These are phyloP conservation scores for Pan paniscus DNA, from an alignment of 2,113 vertebrate genomes.

Conservation along the genomic window DNA sequence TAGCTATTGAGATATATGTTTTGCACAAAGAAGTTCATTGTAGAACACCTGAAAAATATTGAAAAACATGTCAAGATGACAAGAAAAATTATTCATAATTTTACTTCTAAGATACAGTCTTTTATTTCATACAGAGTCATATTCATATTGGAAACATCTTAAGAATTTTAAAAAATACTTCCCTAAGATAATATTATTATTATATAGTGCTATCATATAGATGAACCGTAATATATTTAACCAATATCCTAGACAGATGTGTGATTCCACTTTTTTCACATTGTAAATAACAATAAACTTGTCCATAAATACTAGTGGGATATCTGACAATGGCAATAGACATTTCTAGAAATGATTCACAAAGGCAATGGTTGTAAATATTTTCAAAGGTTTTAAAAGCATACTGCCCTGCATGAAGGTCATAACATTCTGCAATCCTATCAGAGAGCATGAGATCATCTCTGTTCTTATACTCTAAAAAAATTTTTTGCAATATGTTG, in stretches of 20 bases:
- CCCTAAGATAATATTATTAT: not conserved
- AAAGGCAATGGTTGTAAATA: not conserved
- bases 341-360: not conserved
- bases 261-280: not conserved
- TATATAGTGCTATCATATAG: not conserved
- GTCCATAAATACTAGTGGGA: not conserved
- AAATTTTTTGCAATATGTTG: not conserved
- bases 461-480: not conserved
- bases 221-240: not conserved
- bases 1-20: not conserved
- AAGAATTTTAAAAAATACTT: not conserved
- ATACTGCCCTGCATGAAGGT: not conserved
- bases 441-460: not conserved
- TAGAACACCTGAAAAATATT: not conserved
- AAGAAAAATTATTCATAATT: not conserved
- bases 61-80: not conserved
- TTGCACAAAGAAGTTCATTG: not conserved
- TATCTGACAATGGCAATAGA: not conserved
- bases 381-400: not conserved
- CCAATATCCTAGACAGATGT: not conserved
- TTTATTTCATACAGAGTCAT: not conserved
- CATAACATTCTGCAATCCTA: not conserved
- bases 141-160: not conserved
- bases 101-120: not conserved
- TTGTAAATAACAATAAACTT: not conserved